Evolutionary conservation across 2,113 vertebrate species (phyloP), one percentile per base, ranked within the genome.

Genomic region (Cyphomyrus plagiostoma): DNA sequence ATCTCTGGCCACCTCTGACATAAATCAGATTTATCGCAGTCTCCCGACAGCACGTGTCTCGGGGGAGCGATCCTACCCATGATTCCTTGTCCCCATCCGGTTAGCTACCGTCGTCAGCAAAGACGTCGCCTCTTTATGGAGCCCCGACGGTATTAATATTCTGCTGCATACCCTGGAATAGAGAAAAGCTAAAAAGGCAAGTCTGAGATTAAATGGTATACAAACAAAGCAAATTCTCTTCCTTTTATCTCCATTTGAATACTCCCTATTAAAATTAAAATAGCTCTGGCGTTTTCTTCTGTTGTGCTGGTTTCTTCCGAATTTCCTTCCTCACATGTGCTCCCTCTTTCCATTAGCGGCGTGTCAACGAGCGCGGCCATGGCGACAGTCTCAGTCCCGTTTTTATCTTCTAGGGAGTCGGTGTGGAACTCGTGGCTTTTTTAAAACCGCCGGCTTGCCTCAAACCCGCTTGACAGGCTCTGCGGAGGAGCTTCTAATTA

Each of bases 11-110:
- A 35, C 77, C 46, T 53, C 82, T 84, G 52, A 42, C 50, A 56
- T 45, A 58, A 88, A 89, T 89, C 30, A 85, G 50, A 82, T 88
- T 88, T 89, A 56, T 52, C 49, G 30, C 85, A 86, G 45, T 88
- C 35, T 62, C 77, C 49, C 52, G 35, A 45, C 77, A 89, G 46
- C 26, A 89, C 30, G 80, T 39, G 48, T 85, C 80, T 89, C 89
- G 21, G 35, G 80, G 50, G 80, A 62, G 17, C 45, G 53, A 89
- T 42, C 52, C 77, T 85, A 19, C 49, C 88, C 70, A 82, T 53
- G 88, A 39, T 52, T 39, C 88, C 45, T 45, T 42, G 86, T 52
- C 74, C 35, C 74, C 15, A 53, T 19, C 86, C 50, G 35, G 86
- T 9, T 30, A 88, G 86, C 86, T 42, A 58, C n/a, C 0, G 8